phyloP scores from a whole-genome alignment of 2,888 invertebrate species.

The Neelides folsomi region DNA sequence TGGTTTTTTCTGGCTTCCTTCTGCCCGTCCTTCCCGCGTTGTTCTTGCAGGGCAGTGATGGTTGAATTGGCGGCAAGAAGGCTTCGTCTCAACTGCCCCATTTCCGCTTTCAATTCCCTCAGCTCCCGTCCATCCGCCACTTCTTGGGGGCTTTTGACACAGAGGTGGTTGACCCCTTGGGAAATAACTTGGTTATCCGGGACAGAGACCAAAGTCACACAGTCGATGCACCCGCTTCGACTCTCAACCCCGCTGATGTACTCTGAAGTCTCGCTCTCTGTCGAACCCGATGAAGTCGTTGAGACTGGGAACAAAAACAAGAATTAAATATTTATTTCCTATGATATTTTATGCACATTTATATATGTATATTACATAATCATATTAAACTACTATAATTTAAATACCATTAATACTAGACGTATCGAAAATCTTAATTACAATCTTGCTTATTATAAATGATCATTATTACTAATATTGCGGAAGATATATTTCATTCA shows the following conservation, averaged over 20 bases:
- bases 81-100: conserved; percentile 18
- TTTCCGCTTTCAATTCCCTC: conserved; percentile 15
- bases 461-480: no score
- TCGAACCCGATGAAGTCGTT: background rate
- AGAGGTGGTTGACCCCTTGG: conserved; percentile 30
- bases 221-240: conserved; percentile 23
- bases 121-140: background rate
- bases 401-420: no score
- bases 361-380: no score
- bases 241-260: background rate
- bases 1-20: conserved; percentile 33
- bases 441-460: no score
- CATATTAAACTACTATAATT: no score
- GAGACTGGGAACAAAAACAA: background rate
- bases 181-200: conserved; percentile 32
- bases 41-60: conserved; percentile 18
- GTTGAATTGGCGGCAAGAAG: conserved; percentile 23
- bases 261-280: background rate
- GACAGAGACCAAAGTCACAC: conserved; percentile 31
- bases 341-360: no score
- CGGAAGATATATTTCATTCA: no score
- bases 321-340: no score
- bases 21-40: no score
- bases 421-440: no score
- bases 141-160: conserved; percentile 4